Evolutionary conservation across 2,797 vertebrate species (phyloP), one percentile per base, ranked within the genome.

Genomic region (Microcaecilia unicolor): DNA sequence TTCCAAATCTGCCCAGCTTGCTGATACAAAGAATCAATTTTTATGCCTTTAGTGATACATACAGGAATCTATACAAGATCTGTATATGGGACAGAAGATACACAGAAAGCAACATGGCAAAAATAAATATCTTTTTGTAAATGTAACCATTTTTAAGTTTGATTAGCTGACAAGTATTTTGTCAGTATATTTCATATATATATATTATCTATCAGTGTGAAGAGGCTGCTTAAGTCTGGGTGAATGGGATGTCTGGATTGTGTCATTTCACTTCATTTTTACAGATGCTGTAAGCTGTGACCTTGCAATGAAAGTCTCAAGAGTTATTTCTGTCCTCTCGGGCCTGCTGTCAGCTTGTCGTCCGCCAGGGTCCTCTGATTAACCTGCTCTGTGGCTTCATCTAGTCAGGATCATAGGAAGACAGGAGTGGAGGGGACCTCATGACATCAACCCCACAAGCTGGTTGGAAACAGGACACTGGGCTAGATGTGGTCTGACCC

Each of bases 71-170:
- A 81, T 85, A 84, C 79, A 82, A 70, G 64, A 48, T 52, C 72
- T 73, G 74, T 73, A 81, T 73, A 74, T 78, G 79, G 80, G 64
- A 83, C 70, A 69, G 75, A 78, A 33, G 66, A 79, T 74, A 64
- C 22, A 56, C 65, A 45, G 72, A 73, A 70, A 84, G 84, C 80
- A 64, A 72, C 61, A 78, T 77, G 87, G 84, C 70, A 76, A 80
- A 86, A 93, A 93, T 93, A 95, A 96, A 91, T 96, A 95, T 80
- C 84, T n/a, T 75, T 81, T 74, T 81, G 84, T 85, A 83, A 87
- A 87, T 80, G 87, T 78, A 75, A 64, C 59, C 67, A 75, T 80
- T 86, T n/a, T 87, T 83, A 82, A 72, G 65, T 79, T 80, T 85
- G 47, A 57, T 74, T 91, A 93, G 87, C 87, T 93, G 94, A 91